Base-by-base conservation (phyloP, 2,888 invertebrate species). In the Nomada fucata region DNA sequence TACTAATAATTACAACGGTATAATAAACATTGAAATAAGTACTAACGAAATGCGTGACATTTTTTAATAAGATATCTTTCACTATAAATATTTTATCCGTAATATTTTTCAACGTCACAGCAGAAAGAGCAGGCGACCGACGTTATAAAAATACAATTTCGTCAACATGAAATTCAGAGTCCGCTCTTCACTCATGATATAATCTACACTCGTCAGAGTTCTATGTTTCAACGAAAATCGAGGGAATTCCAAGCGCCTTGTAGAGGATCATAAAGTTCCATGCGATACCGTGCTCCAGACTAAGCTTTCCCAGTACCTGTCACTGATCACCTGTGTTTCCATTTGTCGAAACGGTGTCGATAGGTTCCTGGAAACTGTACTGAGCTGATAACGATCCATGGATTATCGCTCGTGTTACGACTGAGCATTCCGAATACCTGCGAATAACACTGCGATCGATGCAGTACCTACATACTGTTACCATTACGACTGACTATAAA, bases 381-480 rank as follows among this genome's bases (percentile, higher is more conserved):
- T 70, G 73, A 70, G 79, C 73, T 72, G 72, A 73, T 83, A 83
- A 83, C 80, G 82, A 83, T 83, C 73, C 72, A 50, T 61, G 52
- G 63, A 69, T 83, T 83, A 83, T 83, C 83, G 76, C 53, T 42
- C 76, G 60, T 70, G 73, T 77, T 76, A 70, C 76, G 71, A 67
- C 52, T 50, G 55, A 61, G 55, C n/a, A 63, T 68, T 74, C 36
- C 70, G 70, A 77, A 67, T 65, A 73, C 72, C 63, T 68, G 70
- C 42, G 77, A 72, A 77, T 73, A 47, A 61, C 77, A 13, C 26
- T 57, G 76, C 36, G 50, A 68, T 79, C 78, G 68, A 79, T 70
- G 63, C 36, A 20, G 36, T 36, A 36, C 36, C 36, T 36, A 36
- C 36, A 64, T 57, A 52, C 63, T 42, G 42, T 50, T 63, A 36